phyloP scores from a whole-genome alignment of 2,888 invertebrate genomes.

The Macaria notata region DNA sequence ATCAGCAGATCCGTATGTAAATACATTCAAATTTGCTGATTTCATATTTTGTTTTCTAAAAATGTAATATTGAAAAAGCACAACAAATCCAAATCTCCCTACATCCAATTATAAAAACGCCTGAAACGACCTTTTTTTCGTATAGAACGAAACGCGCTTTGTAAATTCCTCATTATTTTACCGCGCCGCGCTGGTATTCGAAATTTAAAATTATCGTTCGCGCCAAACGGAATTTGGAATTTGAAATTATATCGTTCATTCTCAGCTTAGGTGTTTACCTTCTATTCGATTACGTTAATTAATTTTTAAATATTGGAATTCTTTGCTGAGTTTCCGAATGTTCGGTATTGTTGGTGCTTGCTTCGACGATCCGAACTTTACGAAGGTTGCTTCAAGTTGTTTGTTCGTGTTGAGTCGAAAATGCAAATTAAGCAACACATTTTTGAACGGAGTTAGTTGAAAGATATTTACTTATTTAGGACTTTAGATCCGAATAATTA shows the following conservation, averaged over 20 bases:
- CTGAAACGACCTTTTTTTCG: slow-evolving; percentile 22
- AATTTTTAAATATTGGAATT: slow-evolving; percentile 45
- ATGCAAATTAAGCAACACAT: background rate
- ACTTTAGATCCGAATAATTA: no score
- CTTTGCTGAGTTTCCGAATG: slow-evolving; percentile 42
- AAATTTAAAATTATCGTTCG: slow-evolving; percentile 28
- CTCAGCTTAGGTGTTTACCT: slow-evolving; percentile 34
- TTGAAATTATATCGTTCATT: slow-evolving; percentile 30
- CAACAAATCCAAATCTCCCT: slow-evolving; percentile 26
- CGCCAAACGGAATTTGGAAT: slow-evolving; percentile 25
- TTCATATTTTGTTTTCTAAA: background rate
- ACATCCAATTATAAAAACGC: slow-evolving; percentile 25
- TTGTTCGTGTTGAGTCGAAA: slow-evolving; percentile 18
- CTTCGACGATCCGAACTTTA: slow-evolving; percentile 27
- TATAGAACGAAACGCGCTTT: slow-evolving; percentile 22
- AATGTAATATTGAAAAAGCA: slow-evolving; percentile 26
- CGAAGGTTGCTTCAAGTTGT: slow-evolving; percentile 24
- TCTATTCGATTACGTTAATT: slow-evolving; percentile 47
- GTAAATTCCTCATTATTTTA: slow-evolving; percentile 30
- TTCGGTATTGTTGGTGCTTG: slow-evolving; percentile 38
- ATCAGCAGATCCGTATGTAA: slow-evolving; percentile 39
- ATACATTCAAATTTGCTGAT: slow-evolving; percentile 2
- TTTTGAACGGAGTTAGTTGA: no score
- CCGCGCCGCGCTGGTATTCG: slow-evolving; percentile 25
- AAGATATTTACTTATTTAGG: no score